Conservation (phyloP, 2,888 invertebrate genomes). For the Cheilosia soror region DNA sequence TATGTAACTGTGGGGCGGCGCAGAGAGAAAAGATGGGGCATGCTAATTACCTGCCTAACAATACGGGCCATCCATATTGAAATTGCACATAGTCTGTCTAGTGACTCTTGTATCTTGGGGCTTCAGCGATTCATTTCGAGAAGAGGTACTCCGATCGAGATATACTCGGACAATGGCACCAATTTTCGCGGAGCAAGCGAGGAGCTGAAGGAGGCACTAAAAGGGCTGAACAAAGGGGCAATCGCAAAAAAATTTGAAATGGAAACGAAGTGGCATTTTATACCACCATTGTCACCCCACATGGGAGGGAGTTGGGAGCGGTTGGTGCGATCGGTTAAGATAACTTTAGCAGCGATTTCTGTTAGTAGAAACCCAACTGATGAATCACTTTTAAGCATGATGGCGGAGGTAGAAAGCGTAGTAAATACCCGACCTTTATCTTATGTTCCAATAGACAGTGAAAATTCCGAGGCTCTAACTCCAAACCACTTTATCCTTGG, state of each 20-base stretch:
- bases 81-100: not conserved
- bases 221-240: not conserved
- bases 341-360: not conserved
- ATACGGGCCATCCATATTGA: not conserved
- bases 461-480: too few species aligned
- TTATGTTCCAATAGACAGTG: too few species aligned
- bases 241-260: not conserved
- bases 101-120: not conserved
- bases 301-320: constrained; percentile 8
- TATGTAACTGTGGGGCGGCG: not conserved
- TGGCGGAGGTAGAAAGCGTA: too few species aligned
- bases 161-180: constrained; percentile 7
- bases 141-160: not conserved
- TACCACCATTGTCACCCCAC: not conserved
- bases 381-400: not conserved
- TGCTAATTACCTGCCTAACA: not conserved
- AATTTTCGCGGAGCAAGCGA: constrained; percentile 27
- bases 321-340: not conserved
- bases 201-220: constrained; percentile 5
- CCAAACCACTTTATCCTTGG: too few species aligned
- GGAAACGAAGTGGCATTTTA: not conserved
- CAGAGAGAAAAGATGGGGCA: not conserved
- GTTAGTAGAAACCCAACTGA: not conserved
- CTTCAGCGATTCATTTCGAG: constrained; percentile 1
- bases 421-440: too few species aligned